Evolutionary conservation across 2,797 vertebrate species (phyloP), one percentile per base, ranked within the genome.

Genomic region (Chiroxiphia lanceolata): DNA sequence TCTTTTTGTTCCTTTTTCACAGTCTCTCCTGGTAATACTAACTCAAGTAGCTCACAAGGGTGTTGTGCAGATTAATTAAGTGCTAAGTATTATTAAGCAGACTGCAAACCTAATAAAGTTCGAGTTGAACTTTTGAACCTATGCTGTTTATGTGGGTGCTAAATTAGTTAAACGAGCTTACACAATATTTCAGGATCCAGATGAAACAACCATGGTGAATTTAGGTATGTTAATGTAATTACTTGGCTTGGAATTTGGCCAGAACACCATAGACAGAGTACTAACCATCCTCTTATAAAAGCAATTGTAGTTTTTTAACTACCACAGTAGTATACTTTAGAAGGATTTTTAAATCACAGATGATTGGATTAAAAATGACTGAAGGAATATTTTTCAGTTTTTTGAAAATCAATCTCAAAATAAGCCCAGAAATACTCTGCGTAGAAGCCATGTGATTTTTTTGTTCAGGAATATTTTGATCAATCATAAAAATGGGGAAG

Each of bases 21-120:
- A 81, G 64, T 85, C 61, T 91, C 81, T 93, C 84, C n/a, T 51
- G 61, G 64, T 87, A 87, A 61, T 92, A 83, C 64, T 86, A 91
- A 92, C 68, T 88, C 81, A 87, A 92, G 84, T 92, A 96, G 79
- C 54, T 86, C 95, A 86, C 94, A 86, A 83, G 84, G 79, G 94
- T 90, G 79, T 87, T 95, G 69, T 95, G 82, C 31, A 94, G 91
- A 94, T 96, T 96, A 96, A 97, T 96, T 97, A 93, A 93, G 91
- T 93, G 95, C 69, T 96, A 96, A 97, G 92, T 94, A 87, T 88
- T 96, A 96, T 95, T 94, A 96, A 93, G 91, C 6, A 44, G 90
- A 95, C 92, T 69, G 2, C 76, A 96, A 92, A 81, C 84, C 82
- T 69, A 89, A 96, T 97, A 97, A 96, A 95, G 84, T 94, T 94